Conservation (phyloP, 2,797 vertebrate genomes). For the Fundulus diaphanus region DNA sequence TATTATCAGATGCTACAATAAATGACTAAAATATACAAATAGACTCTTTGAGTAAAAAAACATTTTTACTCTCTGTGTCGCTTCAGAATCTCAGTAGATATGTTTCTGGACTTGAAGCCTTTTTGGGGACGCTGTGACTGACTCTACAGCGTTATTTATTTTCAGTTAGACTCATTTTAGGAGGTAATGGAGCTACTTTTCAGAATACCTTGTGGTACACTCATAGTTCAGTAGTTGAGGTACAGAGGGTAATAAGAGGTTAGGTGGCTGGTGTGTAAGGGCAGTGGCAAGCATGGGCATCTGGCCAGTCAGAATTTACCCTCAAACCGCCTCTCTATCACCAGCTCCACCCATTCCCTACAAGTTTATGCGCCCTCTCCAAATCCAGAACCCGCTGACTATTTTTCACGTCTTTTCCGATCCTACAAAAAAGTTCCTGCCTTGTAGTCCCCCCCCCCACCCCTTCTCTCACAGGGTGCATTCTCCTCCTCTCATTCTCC, state of each 20-base stretch:
- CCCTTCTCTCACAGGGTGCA: constrained; percentile 21
- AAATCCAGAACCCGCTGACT: constrained; percentile 37
- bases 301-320: constrained; percentile 47
- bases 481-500: constrained; percentile 9
- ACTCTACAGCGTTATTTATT: constrained; percentile 10
- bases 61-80: not conserved
- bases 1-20: not conserved
- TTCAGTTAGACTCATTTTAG: not conserved
- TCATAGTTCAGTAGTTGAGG: constrained; percentile 55
- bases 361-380: constrained; percentile 47
- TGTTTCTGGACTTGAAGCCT: not conserved
- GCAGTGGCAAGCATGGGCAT: constrained; percentile 54
- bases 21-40: not conserved
- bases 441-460: constrained; percentile 46
- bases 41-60: not conserved
- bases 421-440: constrained; percentile 36
- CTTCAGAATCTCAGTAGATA: no score
- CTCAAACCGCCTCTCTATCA: constrained; percentile 39
- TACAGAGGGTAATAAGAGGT: constrained; percentile 60
- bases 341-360: constrained; percentile 48
- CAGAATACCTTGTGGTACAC: constrained; percentile 25
- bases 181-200: constrained; percentile 21
- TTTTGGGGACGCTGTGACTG: constrained; percentile 28
- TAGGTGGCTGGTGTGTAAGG: constrained; percentile 41
- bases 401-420: constrained; percentile 30